These are phyloP conservation scores for Campylomormyrus tamandua DNA, from an alignment of 2,113 vertebrate genomes.

Conservation along the genomic window DNA sequence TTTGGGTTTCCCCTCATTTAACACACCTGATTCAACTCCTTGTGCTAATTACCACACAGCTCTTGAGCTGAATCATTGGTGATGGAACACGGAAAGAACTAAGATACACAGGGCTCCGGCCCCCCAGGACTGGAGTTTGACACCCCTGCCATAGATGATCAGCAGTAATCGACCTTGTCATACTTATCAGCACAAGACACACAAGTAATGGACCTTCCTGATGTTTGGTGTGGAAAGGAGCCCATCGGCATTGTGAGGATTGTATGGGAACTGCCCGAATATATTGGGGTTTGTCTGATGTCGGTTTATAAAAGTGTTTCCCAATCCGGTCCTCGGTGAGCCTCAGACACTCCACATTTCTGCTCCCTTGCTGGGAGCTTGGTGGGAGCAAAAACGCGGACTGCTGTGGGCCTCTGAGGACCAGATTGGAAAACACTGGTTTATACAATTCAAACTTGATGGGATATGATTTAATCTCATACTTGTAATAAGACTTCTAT, in stretches of 20 bases:
- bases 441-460: background rate
- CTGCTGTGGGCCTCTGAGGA: no score
- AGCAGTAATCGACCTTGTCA: constrained; percentile 13
- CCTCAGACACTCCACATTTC: background rate
- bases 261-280: background rate
- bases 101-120: no score
- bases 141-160: background rate
- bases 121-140: no score
- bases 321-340: background rate
- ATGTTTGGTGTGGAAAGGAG: background rate
- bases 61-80: no score
- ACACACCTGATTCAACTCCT: no score
- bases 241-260: constrained; percentile 31
- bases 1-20: no score
- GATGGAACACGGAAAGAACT: no score
- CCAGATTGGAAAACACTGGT: background rate
- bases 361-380: background rate
- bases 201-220: constrained; percentile 39
- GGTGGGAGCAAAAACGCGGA: no score
- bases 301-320: background rate
- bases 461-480: background rate
- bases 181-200: constrained; percentile 55
- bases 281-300: background rate
- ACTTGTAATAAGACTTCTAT: background rate
- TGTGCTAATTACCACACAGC: no score